Evolutionary conservation across 2,797 vertebrate species (phyloP), one percentile per base, ranked within the genome.

Genomic region (Eremophila alpestris): DNA sequence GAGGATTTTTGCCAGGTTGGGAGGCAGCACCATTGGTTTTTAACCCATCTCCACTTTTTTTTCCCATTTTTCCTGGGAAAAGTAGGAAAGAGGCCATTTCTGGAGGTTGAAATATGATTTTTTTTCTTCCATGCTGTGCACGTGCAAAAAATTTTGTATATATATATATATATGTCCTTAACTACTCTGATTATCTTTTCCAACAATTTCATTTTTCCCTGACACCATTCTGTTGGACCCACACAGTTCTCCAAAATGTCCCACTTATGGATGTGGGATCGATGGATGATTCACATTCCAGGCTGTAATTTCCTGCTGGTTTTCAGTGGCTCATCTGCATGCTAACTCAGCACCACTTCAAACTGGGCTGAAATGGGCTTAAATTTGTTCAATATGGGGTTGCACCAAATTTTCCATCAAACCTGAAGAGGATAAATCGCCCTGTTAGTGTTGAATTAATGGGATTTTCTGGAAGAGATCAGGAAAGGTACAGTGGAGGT

Each of bases 261-360:
- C 78, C 79, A 63, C 69, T 89, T 95, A 62, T 0, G 0, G 59
- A 16, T 65, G 48, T 83, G 67, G 81, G 70, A 91, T 87, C 67
- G 9, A 46, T 2, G 23, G 63, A 73, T 96, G 93, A 96, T 79
- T 96, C 95, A 96, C 59, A 56, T 69, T 87, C 62, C 54, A 65
- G 41, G 62, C 62, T 96, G 81, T 54, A 83, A 91, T 96, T 94
- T 96, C 91, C 84, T 92, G 87, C 41, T 83, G 59, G 63, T 77
- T 95, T 89, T 89, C 19, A 86, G 86, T 91, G 71, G 91, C 78
- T 96, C 89, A 90, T 93, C 92, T 71, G 52, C 71, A 43, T 95
- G 90, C 83, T 95, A 87, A 38, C 90, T 95, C 90, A 97, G 87
- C 93, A 94, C 4, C 80, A 27, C 43, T 54, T 73, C 54, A 74